Conservation (phyloP, 1,140 invertebrate species). For the Elymnias hypermnestra region DNA sequence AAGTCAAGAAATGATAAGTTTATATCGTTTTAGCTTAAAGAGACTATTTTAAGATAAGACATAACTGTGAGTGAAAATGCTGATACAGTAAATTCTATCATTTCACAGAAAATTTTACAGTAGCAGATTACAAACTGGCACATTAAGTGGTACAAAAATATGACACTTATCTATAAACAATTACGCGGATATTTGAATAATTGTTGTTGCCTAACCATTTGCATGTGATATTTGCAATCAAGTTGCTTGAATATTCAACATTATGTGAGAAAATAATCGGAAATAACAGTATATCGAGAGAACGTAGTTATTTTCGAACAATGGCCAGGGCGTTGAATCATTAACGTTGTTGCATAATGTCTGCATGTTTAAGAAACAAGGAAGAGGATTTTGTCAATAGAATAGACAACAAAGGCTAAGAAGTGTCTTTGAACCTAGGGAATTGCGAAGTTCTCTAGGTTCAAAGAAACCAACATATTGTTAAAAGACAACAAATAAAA, state of each 20-base stretch:
- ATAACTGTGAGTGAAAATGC: too few species aligned
- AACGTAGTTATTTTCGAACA: conserved; percentile 20
- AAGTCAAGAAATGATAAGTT: too few species aligned
- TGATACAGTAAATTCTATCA: not conserved
- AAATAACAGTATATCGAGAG: conserved; percentile 34
- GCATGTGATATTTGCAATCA: conserved; percentile 17
- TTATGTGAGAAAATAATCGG: conserved; percentile 43
- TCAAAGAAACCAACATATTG: too few species aligned
- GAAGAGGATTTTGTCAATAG: not conserved
- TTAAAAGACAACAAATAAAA: too few species aligned
- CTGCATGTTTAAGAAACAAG: not conserved
- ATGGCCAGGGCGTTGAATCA: conserved; percentile 17
- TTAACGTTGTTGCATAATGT: conserved; percentile 20
- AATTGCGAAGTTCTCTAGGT: too few species aligned
- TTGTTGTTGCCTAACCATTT: conserved; percentile 23
- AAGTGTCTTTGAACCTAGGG: too few species aligned
- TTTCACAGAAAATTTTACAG: not conserved
- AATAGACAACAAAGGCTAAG: too few species aligned
- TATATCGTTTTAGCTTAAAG: too few species aligned
- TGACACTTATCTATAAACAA: conserved; percentile 5
- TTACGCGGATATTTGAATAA: conserved; percentile 47
- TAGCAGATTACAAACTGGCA: too few species aligned
- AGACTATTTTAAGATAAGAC: too few species aligned
- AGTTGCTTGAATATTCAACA: conserved; percentile 37
- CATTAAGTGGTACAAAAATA: too few species aligned